Base-by-base conservation (phyloP, 2,113 vertebrate species). In the Periophthalmus modestus region DNA sequence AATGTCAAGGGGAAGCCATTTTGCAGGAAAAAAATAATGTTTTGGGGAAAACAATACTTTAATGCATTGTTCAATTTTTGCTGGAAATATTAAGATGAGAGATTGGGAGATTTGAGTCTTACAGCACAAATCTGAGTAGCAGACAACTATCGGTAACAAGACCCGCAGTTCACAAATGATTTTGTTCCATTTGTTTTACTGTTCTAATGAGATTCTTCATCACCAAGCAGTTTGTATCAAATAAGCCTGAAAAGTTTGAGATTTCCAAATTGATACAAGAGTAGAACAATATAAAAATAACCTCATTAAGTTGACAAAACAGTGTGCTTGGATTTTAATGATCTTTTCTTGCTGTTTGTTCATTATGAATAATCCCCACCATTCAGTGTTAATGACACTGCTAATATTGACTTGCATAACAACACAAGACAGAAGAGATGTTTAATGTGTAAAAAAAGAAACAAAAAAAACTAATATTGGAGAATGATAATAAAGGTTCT, bases 321-420 rank as follows among this genome's bases (percentile, higher is more conserved):
- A 11, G 6, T 61, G 6, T n/a, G 46, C 85, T 70, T 79, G 65
- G 47, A 83, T 82, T 83, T 34, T 80, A 47, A 81, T 75, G 52
- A 63, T 28, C 65, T 11, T 65, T 57, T 82, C 39, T 68, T 73
- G 47, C 69, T 62, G 68, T 69, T 70, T 72, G 67, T 75, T 84
- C 74, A 72, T 6, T 24, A 50, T 67, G 72, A 76, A 71, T 68
- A 78, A 68, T 75, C 83, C 70, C 78, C 79, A 80, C 83, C 63
- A 61, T 84, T 79, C 62, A 66, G 73, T 77, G 63, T 57, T 82
- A 81, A 85, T 79, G 63, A 81, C 14, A 62, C 74, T 5, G 10
- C 14, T 75, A 63, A 18, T 54, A 24, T 24, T 55, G 68, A 55
- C 75, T 46, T 74, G 67, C 7, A 54, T 36, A 74, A 80, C 71